Evolutionary conservation across 2,797 vertebrate species (phyloP).

Genomic region (Galago senegalensis): DNA sequence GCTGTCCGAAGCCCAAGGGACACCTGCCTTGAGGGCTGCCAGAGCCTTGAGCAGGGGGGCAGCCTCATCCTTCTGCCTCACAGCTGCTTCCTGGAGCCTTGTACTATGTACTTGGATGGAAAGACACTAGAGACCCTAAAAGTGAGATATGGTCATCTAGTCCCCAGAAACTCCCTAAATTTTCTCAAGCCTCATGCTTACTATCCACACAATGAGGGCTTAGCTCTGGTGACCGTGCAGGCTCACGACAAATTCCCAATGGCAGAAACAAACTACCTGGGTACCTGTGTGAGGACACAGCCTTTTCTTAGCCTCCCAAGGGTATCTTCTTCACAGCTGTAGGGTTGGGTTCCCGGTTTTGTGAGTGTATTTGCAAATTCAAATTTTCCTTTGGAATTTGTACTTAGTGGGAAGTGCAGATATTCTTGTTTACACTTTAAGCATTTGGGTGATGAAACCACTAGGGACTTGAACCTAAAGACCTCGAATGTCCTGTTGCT

Average conservation of each 20-base stretch:
- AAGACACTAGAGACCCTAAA: not conserved
- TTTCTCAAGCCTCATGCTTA: not conserved
- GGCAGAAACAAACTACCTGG: not conserved
- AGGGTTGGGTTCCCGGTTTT: not conserved
- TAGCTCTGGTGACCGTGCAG: not conserved
- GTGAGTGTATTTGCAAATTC: not conserved
- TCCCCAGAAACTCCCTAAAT: too few relatives aligned
- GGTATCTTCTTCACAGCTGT: not conserved
- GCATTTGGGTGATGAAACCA: not conserved
- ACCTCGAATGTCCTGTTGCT: fast-evolving
- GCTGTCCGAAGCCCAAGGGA: not conserved
- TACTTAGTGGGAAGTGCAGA: not conserved
- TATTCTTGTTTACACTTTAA: not conserved
- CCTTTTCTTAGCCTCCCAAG: fast-evolving
- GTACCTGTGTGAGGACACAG: fast-evolving
- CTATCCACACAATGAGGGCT: not conserved
- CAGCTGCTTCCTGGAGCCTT: not conserved
- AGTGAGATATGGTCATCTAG: not conserved
- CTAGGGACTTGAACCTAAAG: too few relatives aligned
- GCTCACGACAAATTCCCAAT: too few relatives aligned
- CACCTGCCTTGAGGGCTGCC: not conserved
- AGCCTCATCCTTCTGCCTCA: not conserved
- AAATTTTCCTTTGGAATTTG: not conserved
- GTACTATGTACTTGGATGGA: too few relatives aligned
- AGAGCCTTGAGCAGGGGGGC: not conserved